A percentile compares a stretch with the other conserved stretches of the same genome.
Conservation (phyloP, 2,888 invertebrate genomes). For the Melipona bicolor region DNA sequence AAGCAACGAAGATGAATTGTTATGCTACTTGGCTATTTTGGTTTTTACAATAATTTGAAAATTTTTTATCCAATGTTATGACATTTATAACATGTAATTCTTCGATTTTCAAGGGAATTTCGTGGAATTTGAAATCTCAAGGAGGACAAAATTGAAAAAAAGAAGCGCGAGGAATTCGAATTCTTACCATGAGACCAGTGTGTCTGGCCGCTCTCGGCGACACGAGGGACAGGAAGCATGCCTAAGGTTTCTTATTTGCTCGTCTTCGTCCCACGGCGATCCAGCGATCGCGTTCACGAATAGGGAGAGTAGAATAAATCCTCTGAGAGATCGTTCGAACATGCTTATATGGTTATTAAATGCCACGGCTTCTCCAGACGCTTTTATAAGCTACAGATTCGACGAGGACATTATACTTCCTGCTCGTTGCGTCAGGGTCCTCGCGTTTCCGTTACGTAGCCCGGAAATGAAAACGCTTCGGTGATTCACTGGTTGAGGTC, state of each 20-base stretch:
- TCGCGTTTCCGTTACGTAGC: neutral
- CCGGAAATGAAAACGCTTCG: neutral
- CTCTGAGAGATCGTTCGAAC: conserved; percentile 29
- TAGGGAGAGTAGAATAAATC: conserved; percentile 31
- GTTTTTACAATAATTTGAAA: too few species aligned
- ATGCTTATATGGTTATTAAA: conserved; percentile 47
- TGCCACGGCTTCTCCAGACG: neutral
- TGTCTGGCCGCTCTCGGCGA: conserved; percentile 59
- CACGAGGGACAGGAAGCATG: conserved; percentile 68
- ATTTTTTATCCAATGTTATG: too few species aligned
- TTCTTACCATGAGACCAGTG: conserved; percentile 68
- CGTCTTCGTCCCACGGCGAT: conserved; percentile 24
- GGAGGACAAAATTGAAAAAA: neutral
- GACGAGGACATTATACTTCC: conserved; percentile 8
- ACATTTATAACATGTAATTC: neutral
- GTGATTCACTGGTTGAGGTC: neutral
- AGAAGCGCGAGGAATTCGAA: neutral
- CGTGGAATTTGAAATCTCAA: neutral
- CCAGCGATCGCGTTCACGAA: conserved; percentile 43
- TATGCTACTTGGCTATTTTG: too few species aligned
- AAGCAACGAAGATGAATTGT: neutral
- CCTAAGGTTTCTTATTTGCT: conserved; percentile 31
- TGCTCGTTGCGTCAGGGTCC: conserved; percentile 16
- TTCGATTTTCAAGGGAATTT: neutral
- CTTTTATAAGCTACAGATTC: conserved; percentile 60